Base-by-base conservation (phyloP, 2,113 vertebrate genomes). In the Myanophis thanlyinensis region DNA sequence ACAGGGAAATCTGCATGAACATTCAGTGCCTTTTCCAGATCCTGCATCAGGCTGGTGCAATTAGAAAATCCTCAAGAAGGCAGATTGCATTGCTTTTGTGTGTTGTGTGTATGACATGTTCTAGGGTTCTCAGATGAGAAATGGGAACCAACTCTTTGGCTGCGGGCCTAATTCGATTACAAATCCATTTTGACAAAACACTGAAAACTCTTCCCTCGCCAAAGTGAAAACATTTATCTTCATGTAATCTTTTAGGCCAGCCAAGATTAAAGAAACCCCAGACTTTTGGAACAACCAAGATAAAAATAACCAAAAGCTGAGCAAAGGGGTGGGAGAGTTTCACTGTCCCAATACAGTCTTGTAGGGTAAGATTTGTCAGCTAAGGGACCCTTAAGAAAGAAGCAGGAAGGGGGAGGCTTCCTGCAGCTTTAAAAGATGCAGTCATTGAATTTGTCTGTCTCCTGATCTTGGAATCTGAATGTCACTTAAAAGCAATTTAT, bases 401-500 rank as follows among this genome's bases (percentile, higher is more conserved):
- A 27, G 20, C 52, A 49, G 35, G 13, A 44, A 44, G 6, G 18
- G 20, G 0, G 18, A 44, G 3, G 40, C 73, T 80, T 80, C 67
- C n/a, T 20, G 67, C n/a, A 91, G 59, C 62, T 88, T 85, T 23
- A 54, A 89, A 59, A 85, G 73, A 40, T 84, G 22, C 15, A 22
- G 51, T 47, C 30, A 1, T 8, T 56, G 49, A 13, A 48, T 84
- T 15, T 80, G 9, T 51, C 49, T 30, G 49, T 30, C 49, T 73
- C 53, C 59, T 30, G 18, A 35, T 52, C 30, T 46, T 20, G 20
- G 85, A 93, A 53, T 27, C 59, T 7, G 15, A 48, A 2, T 56
- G 92, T 44, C 51, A 84, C 46, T 51, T 87, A 54, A 73, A 91
- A 91, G 20, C 92, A 56, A 91, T 80, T 88, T 88, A 88, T 80